A percentile compares a stretch with the other conserved stretches of the same genome.
Conservation (phyloP, 2,113 vertebrate genomes). For the Tachycineta bicolor region DNA sequence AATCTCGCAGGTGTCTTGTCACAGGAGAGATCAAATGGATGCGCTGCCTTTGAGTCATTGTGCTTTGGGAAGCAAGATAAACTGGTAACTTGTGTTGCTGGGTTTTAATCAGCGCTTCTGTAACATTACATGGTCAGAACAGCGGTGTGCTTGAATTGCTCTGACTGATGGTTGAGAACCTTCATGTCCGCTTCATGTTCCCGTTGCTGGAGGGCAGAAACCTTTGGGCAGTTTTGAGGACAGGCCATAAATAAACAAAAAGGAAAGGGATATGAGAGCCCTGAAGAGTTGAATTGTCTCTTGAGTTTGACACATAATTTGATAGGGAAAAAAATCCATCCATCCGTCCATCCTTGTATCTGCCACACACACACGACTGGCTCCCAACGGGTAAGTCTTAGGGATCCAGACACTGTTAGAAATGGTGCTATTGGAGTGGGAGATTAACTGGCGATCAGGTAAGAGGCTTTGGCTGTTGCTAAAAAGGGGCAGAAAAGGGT, state of each 20-base stretch:
- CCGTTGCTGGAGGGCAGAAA: not conserved
- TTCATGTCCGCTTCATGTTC: accelerated
- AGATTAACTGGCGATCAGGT: not conserved
- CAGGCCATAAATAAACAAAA: not conserved
- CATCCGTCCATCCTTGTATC: accelerated
- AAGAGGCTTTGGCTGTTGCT: not conserved
- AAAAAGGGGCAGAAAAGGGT: not conserved
- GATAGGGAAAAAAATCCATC: not conserved
- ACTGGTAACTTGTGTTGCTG: not conserved
- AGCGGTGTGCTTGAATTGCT: not conserved
- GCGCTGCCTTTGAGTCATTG: not conserved
- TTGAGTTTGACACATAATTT: not conserved
- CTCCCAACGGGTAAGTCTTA: not conserved
- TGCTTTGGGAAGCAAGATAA: not conserved
- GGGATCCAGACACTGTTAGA: not conserved
- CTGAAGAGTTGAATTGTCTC: not conserved
- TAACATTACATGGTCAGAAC: not conserved
- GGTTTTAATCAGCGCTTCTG: not conserved
- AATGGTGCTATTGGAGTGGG: not conserved
- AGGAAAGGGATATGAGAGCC: not conserved
- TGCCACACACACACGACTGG: accelerated
- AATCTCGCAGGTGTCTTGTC: not conserved
- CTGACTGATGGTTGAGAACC: not conserved
- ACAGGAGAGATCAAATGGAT: not conserved
- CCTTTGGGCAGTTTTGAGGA: not conserved